phyloP scores from a whole-genome alignment of 2,888 invertebrate genomes.

The Patella pellucida region DNA sequence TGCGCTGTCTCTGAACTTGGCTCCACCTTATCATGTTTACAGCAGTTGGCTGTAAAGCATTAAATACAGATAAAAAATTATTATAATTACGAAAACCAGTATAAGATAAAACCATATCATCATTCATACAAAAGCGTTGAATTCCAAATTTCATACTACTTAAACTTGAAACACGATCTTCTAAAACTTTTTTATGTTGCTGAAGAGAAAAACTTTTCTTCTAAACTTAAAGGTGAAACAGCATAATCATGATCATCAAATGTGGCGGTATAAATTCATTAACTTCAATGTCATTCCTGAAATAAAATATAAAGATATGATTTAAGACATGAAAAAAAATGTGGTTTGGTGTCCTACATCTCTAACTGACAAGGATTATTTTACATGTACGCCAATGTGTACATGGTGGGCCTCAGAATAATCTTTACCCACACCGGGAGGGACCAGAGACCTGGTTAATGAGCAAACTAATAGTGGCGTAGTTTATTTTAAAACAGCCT shows the following conservation, averaged over 20 bases:
- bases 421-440: too few relatives aligned
- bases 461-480: too few relatives aligned
- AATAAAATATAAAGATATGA: too few relatives aligned
- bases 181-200: not conserved
- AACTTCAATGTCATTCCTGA: too few relatives aligned
- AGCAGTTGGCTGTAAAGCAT: conserved; percentile 9
- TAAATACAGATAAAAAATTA: conserved; percentile 6
- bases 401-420: too few relatives aligned
- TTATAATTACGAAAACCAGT: conserved; percentile 5
- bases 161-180: not conserved
- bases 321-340: too few relatives aligned
- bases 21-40: conserved; percentile 13
- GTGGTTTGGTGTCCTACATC: too few relatives aligned
- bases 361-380: too few relatives aligned
- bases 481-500: too few relatives aligned
- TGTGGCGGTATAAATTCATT: not conserved
- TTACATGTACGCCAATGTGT: too few relatives aligned
- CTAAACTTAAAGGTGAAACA: not conserved
- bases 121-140: not conserved
- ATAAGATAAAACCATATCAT: conserved; percentile 6
- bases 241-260: not conserved
- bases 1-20: not conserved
- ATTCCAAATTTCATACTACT: not conserved
- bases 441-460: too few relatives aligned
- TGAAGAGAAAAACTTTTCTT: not conserved